Conservation (phyloP, 2,113 vertebrate genomes). For the Illadopsis cleaveri region DNA sequence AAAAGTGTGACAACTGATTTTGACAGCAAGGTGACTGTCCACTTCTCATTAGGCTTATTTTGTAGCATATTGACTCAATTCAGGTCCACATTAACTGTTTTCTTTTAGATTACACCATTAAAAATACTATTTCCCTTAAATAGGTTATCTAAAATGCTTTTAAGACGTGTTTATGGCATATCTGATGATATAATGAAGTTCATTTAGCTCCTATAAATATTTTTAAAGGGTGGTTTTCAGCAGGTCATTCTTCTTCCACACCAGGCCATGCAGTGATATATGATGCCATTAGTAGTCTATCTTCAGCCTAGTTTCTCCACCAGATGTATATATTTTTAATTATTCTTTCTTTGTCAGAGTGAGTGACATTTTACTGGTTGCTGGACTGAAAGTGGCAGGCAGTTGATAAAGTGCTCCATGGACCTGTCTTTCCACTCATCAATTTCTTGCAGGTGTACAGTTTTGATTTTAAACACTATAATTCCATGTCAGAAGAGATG, state of each 20-base stretch:
- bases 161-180: neutral
- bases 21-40: neutral
- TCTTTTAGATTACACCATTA: neutral
- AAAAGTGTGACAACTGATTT: neutral
- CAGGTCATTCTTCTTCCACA: neutral
- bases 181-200: neutral
- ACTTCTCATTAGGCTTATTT: neutral
- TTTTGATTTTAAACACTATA: slow-evolving; percentile 17
- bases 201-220: neutral
- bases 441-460: neutral
- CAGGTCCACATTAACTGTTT: neutral
- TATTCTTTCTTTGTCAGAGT: slow-evolving; percentile 30
- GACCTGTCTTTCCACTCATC: slow-evolving; percentile 21
- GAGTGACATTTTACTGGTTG: slow-evolving; percentile 30
- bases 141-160: neutral
- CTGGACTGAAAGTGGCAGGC: slow-evolving; percentile 1
- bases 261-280: slow-evolving; percentile 1
- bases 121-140: neutral
- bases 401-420: neutral
- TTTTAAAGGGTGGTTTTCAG: neutral
- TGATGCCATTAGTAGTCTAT: neutral
- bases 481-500: neutral
- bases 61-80: neutral
- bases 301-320: neutral
- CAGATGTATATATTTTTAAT: slow-evolving; percentile 47